Evolutionary conservation across 2,797 vertebrate species (phyloP), one percentile per base, ranked within the genome.

Genomic region (Eospalax fontanierii): DNA sequence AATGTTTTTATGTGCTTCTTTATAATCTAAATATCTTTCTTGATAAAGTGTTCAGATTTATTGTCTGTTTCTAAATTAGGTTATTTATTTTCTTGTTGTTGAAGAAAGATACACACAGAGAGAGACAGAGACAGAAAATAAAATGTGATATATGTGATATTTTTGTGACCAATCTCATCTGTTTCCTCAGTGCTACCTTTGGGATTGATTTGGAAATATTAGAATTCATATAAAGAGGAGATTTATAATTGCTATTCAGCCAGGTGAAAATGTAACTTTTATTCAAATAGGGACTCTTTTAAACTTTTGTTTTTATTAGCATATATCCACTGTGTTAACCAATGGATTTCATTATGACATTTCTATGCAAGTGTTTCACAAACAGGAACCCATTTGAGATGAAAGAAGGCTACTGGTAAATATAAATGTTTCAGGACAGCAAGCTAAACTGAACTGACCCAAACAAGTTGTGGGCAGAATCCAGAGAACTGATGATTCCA

Each of bases 211-310:
- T 94, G 15, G 50, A 90, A 79, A 7, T 79, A 22, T 65, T 11
- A 35, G n/a, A 21, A 6, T 65, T 85, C 38, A 40, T 21, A 46
- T 63, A 26, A 54, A 79, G 22, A 22, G 19, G 38, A 85, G 65
- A 80, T 79, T 71, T 63, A 73, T 40, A 18, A 65, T 83, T 91
- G 19, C 76, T 78, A 65, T 54, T 83, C 83, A 82, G n/a, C n/a
- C 70, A 83, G n/a, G 6, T 40, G 26, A 87, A 2, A 6, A 61
- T 40, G 3, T 87, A 33, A 68, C 16, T 82, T 82, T 24, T 74
- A 33, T 38, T 43, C 24, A n/a, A 83, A 59, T 16, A 5, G 46
- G 30, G 19, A 61, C 10, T 14, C 11, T 68, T 33, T 68, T 33
- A n/a, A 68, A 68, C 28, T 68, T 66, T 66, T 68, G 16, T 16